Base-by-base conservation (phyloP, 1,140 invertebrate species). In the Brachionus manjavacas region DNA sequence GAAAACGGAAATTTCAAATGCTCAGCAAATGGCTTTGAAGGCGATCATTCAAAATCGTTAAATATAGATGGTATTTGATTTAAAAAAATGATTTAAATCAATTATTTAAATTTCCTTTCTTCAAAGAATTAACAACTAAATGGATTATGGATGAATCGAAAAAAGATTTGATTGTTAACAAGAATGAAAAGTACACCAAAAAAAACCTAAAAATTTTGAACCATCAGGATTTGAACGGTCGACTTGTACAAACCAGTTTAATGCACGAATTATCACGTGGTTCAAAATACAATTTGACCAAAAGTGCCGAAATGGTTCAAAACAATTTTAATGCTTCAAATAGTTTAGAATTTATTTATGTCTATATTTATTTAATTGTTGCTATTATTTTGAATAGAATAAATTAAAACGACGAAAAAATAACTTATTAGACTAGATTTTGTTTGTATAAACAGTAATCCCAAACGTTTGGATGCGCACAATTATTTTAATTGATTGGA, bases 1-100 rank as follows among this genome's bases (percentile, higher is more conserved):
- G 79, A 81, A 35, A 64, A 81, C 43, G 79, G 79, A 8, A 46
- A 31, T 41, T 81, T 66, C 28, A 68, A 81, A 81, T 81, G 79
- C 35, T 68, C 39, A 12, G 79, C 52, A 60, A 43, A 81, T 46
- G 79, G 79, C 25, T 68, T 66, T 39, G 28, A 68, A 23, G 79
- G 79, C 1, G 52, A 60, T 35, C 20, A 20, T 28, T 60, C 79
- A 12, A 81, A 81, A 43, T 66, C 79, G 3, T 11, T 76, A 11
- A 49, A 16, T 20, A 46, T 76, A 49, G 11, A 76, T 49, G 72
- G 72, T 76, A 25, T 76, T 49, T 12, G 23, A 23, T 25, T 3
- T 23, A 25, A 49, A 23, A 46, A 25, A 46, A 46, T 25, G 16
- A 14, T 76, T 49, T 14, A 76, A 35, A 35, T 35, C 3, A 49